phyloP scores from a whole-genome alignment of 2,888 invertebrate species.

The Drosophila colorata region DNA sequence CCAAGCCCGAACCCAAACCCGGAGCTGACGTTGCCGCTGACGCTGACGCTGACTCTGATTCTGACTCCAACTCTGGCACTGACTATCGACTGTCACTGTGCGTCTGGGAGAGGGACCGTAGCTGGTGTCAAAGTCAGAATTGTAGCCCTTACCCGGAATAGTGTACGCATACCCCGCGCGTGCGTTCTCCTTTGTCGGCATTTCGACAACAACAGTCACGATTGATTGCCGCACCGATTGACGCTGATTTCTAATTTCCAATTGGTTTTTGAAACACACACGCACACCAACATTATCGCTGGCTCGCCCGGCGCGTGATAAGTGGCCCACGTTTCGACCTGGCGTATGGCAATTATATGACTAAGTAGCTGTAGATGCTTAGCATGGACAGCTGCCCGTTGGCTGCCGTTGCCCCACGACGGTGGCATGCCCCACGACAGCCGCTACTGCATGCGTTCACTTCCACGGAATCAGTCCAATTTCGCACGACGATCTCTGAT shows the following conservation, averaged over 20 bases:
- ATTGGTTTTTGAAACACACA: slow-evolving; percentile 64
- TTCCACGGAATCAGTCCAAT: slow-evolving; percentile 11
- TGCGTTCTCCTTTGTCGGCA: slow-evolving; percentile 75
- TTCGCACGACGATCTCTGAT: slow-evolving; percentile 28
- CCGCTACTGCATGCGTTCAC: slow-evolving; percentile 28
- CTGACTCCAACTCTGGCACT: background rate
- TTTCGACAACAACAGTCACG: slow-evolving; percentile 74
- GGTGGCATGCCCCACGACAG: slow-evolving; percentile 32
- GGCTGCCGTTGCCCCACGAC: slow-evolving; percentile 27
- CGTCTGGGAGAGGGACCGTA: slow-evolving; percentile 19
- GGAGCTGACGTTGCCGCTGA: slow-evolving; percentile 5
- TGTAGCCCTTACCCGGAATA: slow-evolving; percentile 45
- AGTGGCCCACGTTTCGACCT: slow-evolving; percentile 52
- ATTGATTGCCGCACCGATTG: slow-evolving; percentile 80
- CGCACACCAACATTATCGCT: slow-evolving; percentile 55
- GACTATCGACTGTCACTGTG: no score
- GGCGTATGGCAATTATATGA: slow-evolving; percentile 60
- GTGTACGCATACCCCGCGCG: slow-evolving; percentile 48
- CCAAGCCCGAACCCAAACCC: slow-evolving; percentile 27
- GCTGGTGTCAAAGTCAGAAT: slow-evolving; percentile 50
- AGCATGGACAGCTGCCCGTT: slow-evolving; percentile 57
- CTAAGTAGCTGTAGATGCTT: slow-evolving; percentile 61
- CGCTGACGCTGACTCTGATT: background rate
- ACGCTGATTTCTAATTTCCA: slow-evolving; percentile 80
- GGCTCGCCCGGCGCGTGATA: slow-evolving; percentile 52